A percentile compares a stretch with the other conserved stretches of the same genome.
phyloP scores from a whole-genome alignment of 2,797 vertebrate species.

The Neopelma chrysocephalum region DNA sequence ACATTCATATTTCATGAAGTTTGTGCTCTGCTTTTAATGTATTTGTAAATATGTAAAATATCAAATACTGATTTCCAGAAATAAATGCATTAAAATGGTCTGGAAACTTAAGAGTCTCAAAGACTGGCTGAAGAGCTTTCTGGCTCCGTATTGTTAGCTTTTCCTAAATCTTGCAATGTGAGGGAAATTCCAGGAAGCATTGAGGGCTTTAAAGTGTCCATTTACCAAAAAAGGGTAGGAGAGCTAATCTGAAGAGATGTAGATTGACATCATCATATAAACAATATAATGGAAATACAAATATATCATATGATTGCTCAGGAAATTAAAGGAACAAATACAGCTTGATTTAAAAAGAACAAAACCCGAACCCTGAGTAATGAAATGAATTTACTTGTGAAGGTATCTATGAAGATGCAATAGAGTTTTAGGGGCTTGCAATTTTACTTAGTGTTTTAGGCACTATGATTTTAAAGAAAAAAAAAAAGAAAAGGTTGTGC shows the following conservation, averaged over 20 bases:
- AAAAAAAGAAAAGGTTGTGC: no score
- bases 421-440: not conserved
- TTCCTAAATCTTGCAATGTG: not conserved
- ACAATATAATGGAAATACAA: not conserved
- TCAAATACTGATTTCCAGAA: not conserved
- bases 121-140: not conserved
- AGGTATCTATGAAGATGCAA: not conserved
- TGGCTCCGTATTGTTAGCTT: not conserved
- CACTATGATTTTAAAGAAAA: not conserved
- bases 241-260: not conserved
- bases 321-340: not conserved
- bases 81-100: not conserved
- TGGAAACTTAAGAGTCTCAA: not conserved
- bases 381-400: not conserved
- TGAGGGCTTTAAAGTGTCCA: not conserved
- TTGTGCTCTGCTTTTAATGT: not conserved
- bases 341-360: not conserved
- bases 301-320: not conserved
- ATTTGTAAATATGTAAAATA: not conserved
- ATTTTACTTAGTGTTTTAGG: not conserved
- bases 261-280: not conserved
- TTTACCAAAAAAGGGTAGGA: constrained; percentile 13
- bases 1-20: not conserved
- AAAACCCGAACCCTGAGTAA: not conserved
- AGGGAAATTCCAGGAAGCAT: not conserved